Evolutionary conservation across 2,797 vertebrate species (phyloP).

Genomic region (Huso huso): DNA sequence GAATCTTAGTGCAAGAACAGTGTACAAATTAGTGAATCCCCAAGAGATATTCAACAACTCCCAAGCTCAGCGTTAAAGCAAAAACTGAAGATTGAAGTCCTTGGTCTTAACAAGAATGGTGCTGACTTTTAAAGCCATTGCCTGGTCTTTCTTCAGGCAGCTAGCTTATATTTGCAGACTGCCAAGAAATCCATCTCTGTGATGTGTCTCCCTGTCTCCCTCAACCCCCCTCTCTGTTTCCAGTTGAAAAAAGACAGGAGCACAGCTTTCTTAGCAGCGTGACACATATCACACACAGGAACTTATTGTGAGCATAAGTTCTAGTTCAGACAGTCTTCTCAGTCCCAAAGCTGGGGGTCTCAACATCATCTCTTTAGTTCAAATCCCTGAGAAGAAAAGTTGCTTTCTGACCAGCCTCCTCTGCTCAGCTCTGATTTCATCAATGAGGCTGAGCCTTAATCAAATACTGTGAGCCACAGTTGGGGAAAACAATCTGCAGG

Average conservation of each 20-base stretch:
- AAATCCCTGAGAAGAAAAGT: slow-evolving; percentile 2
- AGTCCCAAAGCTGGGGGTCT: background rate
- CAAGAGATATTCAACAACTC: too few species aligned
- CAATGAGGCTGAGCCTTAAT: slow-evolving; percentile 33
- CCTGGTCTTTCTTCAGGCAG: background rate
- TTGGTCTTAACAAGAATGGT: too few species aligned
- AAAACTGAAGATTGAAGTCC: too few species aligned
- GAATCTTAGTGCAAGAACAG: too few species aligned
- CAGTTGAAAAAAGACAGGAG: too few species aligned
- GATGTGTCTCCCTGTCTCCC: background rate
- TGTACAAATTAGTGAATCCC: too few species aligned
- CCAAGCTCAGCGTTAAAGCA: too few species aligned
- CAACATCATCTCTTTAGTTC: background rate
- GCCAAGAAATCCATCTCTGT: background rate
- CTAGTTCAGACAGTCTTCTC: background rate
- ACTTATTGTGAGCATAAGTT: too few species aligned
- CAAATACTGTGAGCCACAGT: slow-evolving; percentile 33
- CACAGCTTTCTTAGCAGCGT: too few species aligned
- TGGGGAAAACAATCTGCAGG: too few species aligned
- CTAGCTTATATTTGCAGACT: background rate
- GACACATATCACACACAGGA: too few species aligned
- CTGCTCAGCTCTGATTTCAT: slow-evolving; percentile 14
- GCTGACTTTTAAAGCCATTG: background rate
- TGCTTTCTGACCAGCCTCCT: background rate
- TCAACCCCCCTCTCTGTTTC: too few species aligned